Evolutionary conservation across 2,888 invertebrate species (phyloP).

Genomic region (Megaustenia siamemsis): DNA sequence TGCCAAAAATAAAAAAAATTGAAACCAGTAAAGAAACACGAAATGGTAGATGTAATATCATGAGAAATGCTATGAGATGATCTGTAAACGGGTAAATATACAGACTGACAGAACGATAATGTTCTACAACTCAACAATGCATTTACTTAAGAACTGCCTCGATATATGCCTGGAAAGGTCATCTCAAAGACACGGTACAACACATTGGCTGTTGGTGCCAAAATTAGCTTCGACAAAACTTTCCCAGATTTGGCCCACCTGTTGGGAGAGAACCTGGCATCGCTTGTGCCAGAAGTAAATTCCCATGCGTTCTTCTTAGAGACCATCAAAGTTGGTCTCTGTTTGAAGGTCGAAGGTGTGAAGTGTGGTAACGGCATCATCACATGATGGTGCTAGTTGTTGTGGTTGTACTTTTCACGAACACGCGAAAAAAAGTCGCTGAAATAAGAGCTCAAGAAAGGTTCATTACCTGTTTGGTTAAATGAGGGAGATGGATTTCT

Average conservation of each 20-base stretch:
- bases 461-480: too few relatives aligned
- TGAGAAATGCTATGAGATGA: too few relatives aligned
- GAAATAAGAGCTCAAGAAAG: too few relatives aligned
- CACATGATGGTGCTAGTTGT: too few relatives aligned
- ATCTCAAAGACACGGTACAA: neutral
- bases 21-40: too few relatives aligned
- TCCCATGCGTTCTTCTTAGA: neutral
- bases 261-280: neutral
- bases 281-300: neutral
- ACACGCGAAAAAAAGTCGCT: too few relatives aligned
- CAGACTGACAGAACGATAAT: too few relatives aligned
- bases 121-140: too few relatives aligned
- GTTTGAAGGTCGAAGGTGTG: neutral
- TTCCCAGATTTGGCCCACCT: conserved; percentile 12
- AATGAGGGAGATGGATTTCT: too few relatives aligned
- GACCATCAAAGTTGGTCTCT: neutral
- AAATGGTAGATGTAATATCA: too few relatives aligned
- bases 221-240: neutral
- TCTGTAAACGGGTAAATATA: too few relatives aligned
- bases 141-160: neutral
- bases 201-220: conserved; percentile 11
- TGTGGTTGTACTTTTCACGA: too few relatives aligned
- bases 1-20: neutral
- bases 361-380: neutral
- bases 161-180: neutral